phyloP scores from a whole-genome alignment of 2,888 invertebrate genomes.

The Tinea pellionella region DNA sequence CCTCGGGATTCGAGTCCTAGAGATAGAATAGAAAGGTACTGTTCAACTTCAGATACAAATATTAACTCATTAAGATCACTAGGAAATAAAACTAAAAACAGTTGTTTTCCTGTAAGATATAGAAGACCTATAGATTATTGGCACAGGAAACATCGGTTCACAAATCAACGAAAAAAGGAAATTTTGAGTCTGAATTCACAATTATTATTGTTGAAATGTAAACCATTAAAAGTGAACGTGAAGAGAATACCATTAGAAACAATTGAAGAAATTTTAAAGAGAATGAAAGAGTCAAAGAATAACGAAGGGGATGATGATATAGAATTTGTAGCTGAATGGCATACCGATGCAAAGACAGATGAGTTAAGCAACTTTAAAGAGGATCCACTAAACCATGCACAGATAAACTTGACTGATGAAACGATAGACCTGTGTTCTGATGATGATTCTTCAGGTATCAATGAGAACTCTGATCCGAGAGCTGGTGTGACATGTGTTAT shows the following conservation, averaged over 20 bases:
- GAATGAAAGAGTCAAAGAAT: constrained; percentile 35
- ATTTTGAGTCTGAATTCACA: constrained; percentile 56
- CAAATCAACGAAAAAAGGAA: constrained; percentile 50
- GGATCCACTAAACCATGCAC: constrained; percentile 44
- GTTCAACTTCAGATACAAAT: constrained; percentile 30
- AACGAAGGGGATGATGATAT: constrained; percentile 36
- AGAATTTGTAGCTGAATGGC: constrained; percentile 44
- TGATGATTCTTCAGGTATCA: constrained; percentile 60
- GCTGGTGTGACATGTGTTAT: constrained; percentile 50
- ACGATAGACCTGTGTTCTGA: constrained; percentile 78
- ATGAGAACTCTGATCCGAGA: constrained; percentile 57
- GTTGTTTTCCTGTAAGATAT: constrained; percentile 50
- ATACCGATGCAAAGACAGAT: constrained; percentile 19
- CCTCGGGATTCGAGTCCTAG: constrained; percentile 46
- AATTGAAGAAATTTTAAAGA: constrained; percentile 51
- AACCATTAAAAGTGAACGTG: constrained; percentile 53
- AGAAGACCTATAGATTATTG: constrained; percentile 59
- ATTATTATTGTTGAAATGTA: constrained; percentile 60
- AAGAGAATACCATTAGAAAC: constrained; percentile 48
- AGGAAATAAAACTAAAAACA: constrained; percentile 47
- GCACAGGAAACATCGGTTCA: constrained; percentile 50
- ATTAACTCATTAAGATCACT: constrained; percentile 32
- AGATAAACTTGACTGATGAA: constrained; percentile 47
- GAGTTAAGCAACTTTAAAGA: too few relatives aligned
- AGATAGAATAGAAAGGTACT: constrained; percentile 56